Base-by-base conservation (phyloP, 1,140 invertebrate genomes). In the Ruditapes philippinarum region DNA sequence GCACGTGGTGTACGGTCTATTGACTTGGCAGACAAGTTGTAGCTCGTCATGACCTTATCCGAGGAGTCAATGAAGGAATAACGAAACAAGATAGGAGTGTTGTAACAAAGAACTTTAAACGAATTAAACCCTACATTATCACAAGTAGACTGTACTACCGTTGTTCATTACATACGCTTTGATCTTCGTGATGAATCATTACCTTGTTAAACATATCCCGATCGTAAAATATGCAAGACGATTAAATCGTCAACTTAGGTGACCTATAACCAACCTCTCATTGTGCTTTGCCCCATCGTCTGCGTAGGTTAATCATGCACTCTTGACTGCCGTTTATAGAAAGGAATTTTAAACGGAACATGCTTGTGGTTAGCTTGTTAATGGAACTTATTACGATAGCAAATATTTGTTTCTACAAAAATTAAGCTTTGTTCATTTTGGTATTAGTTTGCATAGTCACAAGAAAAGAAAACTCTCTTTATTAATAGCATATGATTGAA, bases 151-250 rank as follows among this genome's bases (percentile, higher is more conserved):
- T n/a, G 57, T 62, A 62, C 57, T 70, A 38, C 65, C 33, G 65
- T 70, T 36, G 65, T 70, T 19, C 11, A 70, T 25, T 38, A 2
- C 65, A 70, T 17, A 28, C 65, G n/a, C 65, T 70, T 70, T 70
- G 65, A 70, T 38, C 33, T 38, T 70, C 33, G 38, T 7, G 4
- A 70, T 70, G 65, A 70, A 70, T 70, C 65, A 70, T 70, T 36
- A 70, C 65, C 19, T 70, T 70, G 65, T 70, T 28, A 38, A 28
- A 9, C 0, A 28, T 38, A 40, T 38, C 0, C 28, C 2, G 31
- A 38, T 36, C 57, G 57, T 62, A 62, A 45, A 45, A 38, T 33
- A 31, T 12, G 33, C 65, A 4, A 62, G 57, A 70, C 38, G 65
- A 70, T 70, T 70, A 70, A 70, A 31, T 28, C 33, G 33, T 40